A percentile compares a stretch with the other conserved stretches of the same genome.
Evolutionary conservation across 1,140 invertebrate species (phyloP).

Genomic region (Drosophila ohnishii): DNA sequence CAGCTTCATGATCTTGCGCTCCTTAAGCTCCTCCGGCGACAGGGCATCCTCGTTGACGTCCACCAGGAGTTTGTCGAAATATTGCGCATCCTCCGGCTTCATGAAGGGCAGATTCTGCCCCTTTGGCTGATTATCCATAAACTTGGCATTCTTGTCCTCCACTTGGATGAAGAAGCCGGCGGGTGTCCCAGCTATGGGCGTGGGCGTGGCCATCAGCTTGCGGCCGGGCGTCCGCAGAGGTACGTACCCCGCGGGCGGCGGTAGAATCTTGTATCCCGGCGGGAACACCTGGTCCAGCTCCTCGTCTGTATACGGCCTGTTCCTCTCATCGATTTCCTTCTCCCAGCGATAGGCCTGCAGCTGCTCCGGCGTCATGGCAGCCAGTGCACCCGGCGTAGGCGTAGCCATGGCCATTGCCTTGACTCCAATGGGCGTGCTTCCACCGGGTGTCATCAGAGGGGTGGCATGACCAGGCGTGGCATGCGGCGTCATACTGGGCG

Average conservation of each 20-base stretch:
- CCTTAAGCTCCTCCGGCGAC: slow-evolving; percentile 98
- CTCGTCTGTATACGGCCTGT: slow-evolving; percentile 97
- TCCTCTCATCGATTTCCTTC: slow-evolving; percentile 98
- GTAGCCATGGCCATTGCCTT: slow-evolving; percentile 99
- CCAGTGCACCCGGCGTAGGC: slow-evolving; percentile 96
- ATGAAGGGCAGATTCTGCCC: slow-evolving; percentile 96
- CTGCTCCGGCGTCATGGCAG: slow-evolving; percentile 99
- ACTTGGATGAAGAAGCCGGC: slow-evolving; percentile 98
- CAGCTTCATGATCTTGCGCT: slow-evolving; percentile 99
- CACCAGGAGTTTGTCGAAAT: slow-evolving; percentile 98
- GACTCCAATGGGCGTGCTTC: slow-evolving; percentile 94
- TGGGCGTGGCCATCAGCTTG: slow-evolving; percentile 98
- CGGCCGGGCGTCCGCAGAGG: slow-evolving; percentile 98
- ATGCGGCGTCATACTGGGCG: slow-evolving; percentile 87
- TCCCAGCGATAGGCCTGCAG: slow-evolving; percentile 99
- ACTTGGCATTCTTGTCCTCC: slow-evolving; percentile 91
- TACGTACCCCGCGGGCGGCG: slow-evolving; percentile 97
- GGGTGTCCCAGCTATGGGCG: slow-evolving; percentile 96
- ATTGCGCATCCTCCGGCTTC: slow-evolving; percentile 99
- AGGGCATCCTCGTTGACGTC: slow-evolving; percentile 99
- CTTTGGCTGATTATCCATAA: slow-evolving; percentile 98
- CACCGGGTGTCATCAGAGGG: slow-evolving; percentile 86
- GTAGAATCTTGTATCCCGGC: slow-evolving; percentile 98
- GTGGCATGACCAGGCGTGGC: slow-evolving; percentile 86
- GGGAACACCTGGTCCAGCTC: slow-evolving; percentile 99